Conservation (phyloP, 2,113 vertebrate species). For the Malurus elegans region DNA sequence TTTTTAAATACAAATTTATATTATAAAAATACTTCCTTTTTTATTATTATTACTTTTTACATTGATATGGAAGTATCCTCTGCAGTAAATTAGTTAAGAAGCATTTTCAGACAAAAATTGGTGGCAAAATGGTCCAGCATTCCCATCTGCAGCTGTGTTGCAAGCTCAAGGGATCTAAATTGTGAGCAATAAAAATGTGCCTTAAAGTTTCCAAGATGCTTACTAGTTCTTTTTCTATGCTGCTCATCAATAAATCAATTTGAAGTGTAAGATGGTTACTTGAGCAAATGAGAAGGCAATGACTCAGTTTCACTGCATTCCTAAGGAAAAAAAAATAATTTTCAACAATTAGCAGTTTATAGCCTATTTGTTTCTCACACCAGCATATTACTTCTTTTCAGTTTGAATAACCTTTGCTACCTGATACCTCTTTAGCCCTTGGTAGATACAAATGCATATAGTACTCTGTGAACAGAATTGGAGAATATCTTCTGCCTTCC, state of each 20-base stretch:
- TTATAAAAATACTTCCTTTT: background rate
- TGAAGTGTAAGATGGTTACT: background rate
- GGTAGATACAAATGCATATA: background rate
- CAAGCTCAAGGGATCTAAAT: background rate
- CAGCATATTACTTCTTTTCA: background rate
- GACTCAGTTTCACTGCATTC: background rate
- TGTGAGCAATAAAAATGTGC: background rate
- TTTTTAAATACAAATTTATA: no score
- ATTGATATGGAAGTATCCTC: background rate
- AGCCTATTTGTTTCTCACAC: background rate
- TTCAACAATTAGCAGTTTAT: background rate
- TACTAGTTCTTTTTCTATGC: background rate
- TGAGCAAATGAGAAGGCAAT: conserved; percentile 18
- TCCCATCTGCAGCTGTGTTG: background rate
- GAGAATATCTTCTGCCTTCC: background rate
- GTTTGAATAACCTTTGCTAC: background rate
- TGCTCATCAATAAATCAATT: conserved; percentile 37
- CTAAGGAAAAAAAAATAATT: background rate
- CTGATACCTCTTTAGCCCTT: background rate
- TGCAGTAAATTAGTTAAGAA: background rate
- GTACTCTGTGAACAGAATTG: background rate
- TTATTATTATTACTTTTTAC: background rate
- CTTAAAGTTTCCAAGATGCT: conserved; percentile 2
- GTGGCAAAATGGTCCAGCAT: background rate
- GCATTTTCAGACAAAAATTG: background rate